A percentile compares a stretch with the other conserved stretches of the same genome.
phyloP scores from a whole-genome alignment of 1,140 invertebrate species.

The Drosophila tristis region DNA sequence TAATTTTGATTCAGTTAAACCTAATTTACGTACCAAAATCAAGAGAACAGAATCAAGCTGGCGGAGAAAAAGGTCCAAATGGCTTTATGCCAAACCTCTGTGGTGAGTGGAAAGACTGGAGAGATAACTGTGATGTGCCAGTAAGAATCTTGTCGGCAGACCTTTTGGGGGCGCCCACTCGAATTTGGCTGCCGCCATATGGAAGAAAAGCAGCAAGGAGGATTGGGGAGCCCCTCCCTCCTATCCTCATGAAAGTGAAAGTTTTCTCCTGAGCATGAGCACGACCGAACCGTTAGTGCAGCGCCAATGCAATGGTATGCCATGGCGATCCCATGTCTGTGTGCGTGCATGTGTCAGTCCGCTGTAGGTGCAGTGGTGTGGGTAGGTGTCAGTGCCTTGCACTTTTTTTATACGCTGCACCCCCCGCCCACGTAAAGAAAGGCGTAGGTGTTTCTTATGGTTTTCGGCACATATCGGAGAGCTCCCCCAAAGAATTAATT shows the following conservation, averaged over 20 bases:
- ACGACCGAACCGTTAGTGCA: slow-evolving; percentile 38
- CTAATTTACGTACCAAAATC: slow-evolving; percentile 12
- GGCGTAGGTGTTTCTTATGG: no score
- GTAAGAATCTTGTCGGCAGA: background rate
- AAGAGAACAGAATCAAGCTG: slow-evolving; percentile 64
- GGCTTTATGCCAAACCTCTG: slow-evolving; percentile 83
- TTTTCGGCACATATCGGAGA: no score
- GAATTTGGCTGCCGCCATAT: slow-evolving; percentile 34
- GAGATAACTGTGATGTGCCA: background rate
- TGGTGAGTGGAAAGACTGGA: slow-evolving; percentile 60
- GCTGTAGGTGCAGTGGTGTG: slow-evolving; percentile 7
- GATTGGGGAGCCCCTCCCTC: background rate
- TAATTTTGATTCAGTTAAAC: slow-evolving; percentile 33
- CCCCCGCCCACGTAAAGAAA: no score
- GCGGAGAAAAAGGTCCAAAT: slow-evolving; percentile 81
- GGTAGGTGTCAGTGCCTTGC: slow-evolving; percentile 36
- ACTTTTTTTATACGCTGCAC: slow-evolving; percentile 10
- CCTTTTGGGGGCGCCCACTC: no score
- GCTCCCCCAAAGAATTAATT: no score
- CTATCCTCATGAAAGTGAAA: slow-evolving; percentile 58
- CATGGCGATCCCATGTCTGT: slow-evolving; percentile 35
- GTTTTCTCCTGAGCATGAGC: slow-evolving; percentile 42
- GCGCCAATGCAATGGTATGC: background rate
- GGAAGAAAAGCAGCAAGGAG: slow-evolving; percentile 29
- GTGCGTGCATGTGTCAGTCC: slow-evolving; percentile 19